Evolutionary conservation across 2,113 vertebrate species (phyloP), one percentile per base, ranked within the genome.

Genomic region (Stegostoma tigrinum): DNA sequence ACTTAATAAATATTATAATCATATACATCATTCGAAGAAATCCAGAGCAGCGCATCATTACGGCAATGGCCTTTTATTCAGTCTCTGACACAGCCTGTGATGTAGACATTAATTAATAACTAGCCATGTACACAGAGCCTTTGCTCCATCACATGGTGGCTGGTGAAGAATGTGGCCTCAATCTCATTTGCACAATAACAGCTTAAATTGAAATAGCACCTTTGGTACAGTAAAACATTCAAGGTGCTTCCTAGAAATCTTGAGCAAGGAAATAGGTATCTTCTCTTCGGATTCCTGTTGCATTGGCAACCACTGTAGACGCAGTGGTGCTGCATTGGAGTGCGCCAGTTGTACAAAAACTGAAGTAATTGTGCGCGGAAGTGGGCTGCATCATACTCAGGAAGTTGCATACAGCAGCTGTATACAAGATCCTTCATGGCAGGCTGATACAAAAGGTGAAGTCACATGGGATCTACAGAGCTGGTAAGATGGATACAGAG

Each of bases 1-100:
- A 95, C 68, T 70, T 70, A 72, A 52, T 95, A 95, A 95, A 95
- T 95, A 95, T 72, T 95, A 52, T 75, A 75, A 95, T 95, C 68
- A 72, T 48, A 70, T 48, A 95, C 12, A 95, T 95, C 94, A 95
- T 72, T 68, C 68, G 1, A 95, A 95, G 14, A 70, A 24, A 15
- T 45, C 24, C 94, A 70, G 38, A 70, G 21, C 66, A 94, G 66
- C 38, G 5, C 66, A 95, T 95, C n/a, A n/a, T 48, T 95, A 72
- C 3, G 48, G 24, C 27, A 27, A 45, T 68, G 70, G 68, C 24
- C 75, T 70, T 52, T 95, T 72, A 42, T 95, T 30, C 34, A 72
- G 42, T 72, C 72, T 95, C 72, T 95, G 94, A 30, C 24, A 52
- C 68, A 72, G 68, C 27, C 87, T 34, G 48, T 61, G 52, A 90